Base-by-base conservation (phyloP, 2,888 invertebrate genomes). In the Cosmorhoe ocellata region DNA sequence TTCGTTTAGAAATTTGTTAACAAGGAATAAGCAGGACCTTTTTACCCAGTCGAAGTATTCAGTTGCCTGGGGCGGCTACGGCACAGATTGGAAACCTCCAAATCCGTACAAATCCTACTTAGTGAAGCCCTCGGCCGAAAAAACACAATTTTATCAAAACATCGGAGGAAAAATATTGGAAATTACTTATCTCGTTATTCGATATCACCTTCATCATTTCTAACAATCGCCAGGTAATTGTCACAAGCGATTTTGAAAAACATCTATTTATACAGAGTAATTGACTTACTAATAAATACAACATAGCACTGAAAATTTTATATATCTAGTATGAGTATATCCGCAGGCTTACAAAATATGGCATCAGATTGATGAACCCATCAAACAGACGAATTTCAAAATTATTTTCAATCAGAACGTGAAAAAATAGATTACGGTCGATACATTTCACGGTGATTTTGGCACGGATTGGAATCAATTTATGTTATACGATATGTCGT, bases 61-160 rank as follows among this genome's bases (percentile, higher is more conserved):
- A 69, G 74, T 73, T 65, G 79, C 83, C 78, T 64, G 69, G 64
- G 76, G 79, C 76, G 76, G 72, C 77, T 75, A 73, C 69, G 71
- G 63, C 66, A 69, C 71, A 83, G 80, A 86, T 86, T 84, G 83
- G 81, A 74, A 79, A 76, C 75, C 69, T 68, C 72, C 70, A 85
- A 86, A 87, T 86, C 85, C 83, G 66, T 61, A 77, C 76, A 85
- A 87, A 87, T 86, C 84, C 81, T 61, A 63, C 67, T 63, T 69
- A 70, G 71, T 66, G 63, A 71, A 74, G 69, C 74, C 67, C 73
- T 66, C 64, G 63, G 56, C 58, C 64, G 66, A 76, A 79, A 51
- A 79, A 83, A 81, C 64, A 74, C 75, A 74, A 78, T 77, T 76
- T 69, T 74, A 79, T 80, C 72, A 76, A 78, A 77, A 78, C 69